phyloP scores from a whole-genome alignment of 2,888 invertebrate genomes.

The Julus scanicus region DNA sequence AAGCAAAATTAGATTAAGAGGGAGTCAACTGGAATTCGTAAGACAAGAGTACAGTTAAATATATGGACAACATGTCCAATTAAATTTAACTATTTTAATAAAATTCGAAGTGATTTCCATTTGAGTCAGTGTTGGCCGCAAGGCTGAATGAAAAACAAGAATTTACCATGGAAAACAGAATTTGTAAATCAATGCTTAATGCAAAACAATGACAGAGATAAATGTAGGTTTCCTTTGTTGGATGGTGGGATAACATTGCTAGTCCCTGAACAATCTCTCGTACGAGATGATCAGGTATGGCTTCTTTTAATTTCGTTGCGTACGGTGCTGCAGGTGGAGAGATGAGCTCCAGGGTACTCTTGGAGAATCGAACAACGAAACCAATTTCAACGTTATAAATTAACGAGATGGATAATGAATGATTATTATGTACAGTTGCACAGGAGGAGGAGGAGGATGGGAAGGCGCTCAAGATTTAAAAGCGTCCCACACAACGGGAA shows the following conservation, averaged over 20 bases:
- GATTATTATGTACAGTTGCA: conserved; percentile 51
- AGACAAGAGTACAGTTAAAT: not conserved
- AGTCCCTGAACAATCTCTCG: not conserved
- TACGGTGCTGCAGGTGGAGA: conserved; percentile 25
- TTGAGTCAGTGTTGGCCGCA: not conserved
- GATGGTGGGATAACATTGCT: conserved; percentile 43
- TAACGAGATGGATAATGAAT: conserved; percentile 52
- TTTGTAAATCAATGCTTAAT: not conserved
- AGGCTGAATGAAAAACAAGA: not conserved
- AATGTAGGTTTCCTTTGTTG: conserved; percentile 9
- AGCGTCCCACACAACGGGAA: conserved; percentile 44
- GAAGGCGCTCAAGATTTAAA: conserved; percentile 23
- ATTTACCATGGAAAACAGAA: not conserved
- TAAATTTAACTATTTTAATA: conserved; percentile 15
- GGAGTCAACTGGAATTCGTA: conserved; percentile 3
- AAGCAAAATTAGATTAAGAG: not conserved
- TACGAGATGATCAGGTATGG: not conserved
- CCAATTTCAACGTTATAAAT: conserved; percentile 50
- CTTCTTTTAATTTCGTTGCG: conserved; percentile 27
- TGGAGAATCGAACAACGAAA: conserved; percentile 43
- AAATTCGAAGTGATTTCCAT: not conserved
- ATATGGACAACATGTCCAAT: not conserved
- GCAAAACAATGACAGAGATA: not conserved
- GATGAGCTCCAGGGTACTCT: not conserved
- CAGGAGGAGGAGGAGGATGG: conserved; percentile 44